Evolutionary conservation across 2,797 vertebrate genomes (phyloP).

Genomic region (Poecilia picta): DNA sequence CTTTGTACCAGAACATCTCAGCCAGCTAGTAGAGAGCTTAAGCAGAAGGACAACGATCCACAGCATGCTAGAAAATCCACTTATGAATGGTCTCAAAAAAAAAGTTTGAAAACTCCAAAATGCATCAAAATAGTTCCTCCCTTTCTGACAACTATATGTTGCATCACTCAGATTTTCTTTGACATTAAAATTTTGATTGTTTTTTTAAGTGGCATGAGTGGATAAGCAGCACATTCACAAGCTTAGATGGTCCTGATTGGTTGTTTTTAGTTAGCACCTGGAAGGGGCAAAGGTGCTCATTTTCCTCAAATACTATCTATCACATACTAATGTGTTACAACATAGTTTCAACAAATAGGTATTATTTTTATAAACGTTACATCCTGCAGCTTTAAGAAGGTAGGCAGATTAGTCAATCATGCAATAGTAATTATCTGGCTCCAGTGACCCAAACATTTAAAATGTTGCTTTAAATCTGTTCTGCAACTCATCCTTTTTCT

Average conservation of each 20-base stretch:
- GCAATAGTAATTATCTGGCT: background rate
- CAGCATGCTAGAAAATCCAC: background rate
- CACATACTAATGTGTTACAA: too few relatives aligned
- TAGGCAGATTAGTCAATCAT: background rate
- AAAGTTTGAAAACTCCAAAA: background rate
- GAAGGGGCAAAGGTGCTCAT: too few relatives aligned
- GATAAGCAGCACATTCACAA: too few relatives aligned
- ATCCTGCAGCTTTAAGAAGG: background rate
- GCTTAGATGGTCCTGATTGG: too few relatives aligned
- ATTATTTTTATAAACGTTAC: too few relatives aligned
- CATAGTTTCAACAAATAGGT: too few relatives aligned
- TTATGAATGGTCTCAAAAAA: background rate
- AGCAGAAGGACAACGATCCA: background rate
- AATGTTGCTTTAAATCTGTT: background rate
- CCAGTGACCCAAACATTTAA: background rate
- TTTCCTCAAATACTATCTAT: too few relatives aligned
- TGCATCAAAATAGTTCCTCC: background rate
- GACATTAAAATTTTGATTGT: too few relatives aligned
- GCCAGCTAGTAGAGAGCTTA: background rate
- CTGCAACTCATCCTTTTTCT: background rate
- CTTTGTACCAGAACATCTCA: background rate
- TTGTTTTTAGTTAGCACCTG: too few relatives aligned
- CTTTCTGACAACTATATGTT: background rate
- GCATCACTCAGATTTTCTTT: background rate
- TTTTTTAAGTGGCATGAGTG: too few relatives aligned